A percentile compares a stretch with the other conserved stretches of the same genome.
phyloP scores from a whole-genome alignment of 2,797 vertebrate species.

The Allobates femoralis region DNA sequence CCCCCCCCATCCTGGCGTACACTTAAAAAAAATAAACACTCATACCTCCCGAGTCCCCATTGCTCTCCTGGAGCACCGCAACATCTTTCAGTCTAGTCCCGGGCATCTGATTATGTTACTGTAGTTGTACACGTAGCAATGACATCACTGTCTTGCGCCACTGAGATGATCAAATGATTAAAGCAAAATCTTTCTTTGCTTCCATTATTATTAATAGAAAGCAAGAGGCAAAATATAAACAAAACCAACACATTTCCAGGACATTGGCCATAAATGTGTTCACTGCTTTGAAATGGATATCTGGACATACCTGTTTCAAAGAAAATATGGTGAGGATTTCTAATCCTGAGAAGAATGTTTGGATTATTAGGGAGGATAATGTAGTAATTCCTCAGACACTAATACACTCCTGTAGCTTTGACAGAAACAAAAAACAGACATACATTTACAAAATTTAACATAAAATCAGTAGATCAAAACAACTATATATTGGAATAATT shows the following conservation, averaged over 20 bases:
- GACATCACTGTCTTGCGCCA: too few relatives aligned
- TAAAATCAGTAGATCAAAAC: not conserved
- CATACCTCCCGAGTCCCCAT: too few relatives aligned
- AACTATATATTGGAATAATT: not conserved
- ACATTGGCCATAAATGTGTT: not conserved
- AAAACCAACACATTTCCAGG: not conserved
- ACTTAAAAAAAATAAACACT: too few relatives aligned
- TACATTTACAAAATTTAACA: not conserved
- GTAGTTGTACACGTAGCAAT: too few relatives aligned
- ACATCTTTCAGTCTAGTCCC: too few relatives aligned
- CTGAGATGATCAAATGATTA: too few relatives aligned
- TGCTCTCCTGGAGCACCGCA: too few relatives aligned
- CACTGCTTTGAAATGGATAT: conserved; percentile 5
- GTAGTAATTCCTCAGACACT: conserved; percentile 15
- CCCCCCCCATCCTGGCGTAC: too few relatives aligned
- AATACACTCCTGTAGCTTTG: conserved; percentile 24
- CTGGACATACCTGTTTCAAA: conserved; percentile 46
- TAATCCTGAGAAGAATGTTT: conserved; percentile 45
- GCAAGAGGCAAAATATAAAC: not conserved
- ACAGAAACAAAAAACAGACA: not conserved
- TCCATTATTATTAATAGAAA: not conserved
- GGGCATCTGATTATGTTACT: too few relatives aligned
- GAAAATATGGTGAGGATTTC: conserved; percentile 48
- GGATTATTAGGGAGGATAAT: conserved; percentile 41
- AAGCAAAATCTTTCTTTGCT: too few relatives aligned